Percentiles rank a stretch among this genome's conserved stretches.
Evolutionary conservation across 2,797 vertebrate species (phyloP).

Genomic region (Melanotaenia nigrans): DNA sequence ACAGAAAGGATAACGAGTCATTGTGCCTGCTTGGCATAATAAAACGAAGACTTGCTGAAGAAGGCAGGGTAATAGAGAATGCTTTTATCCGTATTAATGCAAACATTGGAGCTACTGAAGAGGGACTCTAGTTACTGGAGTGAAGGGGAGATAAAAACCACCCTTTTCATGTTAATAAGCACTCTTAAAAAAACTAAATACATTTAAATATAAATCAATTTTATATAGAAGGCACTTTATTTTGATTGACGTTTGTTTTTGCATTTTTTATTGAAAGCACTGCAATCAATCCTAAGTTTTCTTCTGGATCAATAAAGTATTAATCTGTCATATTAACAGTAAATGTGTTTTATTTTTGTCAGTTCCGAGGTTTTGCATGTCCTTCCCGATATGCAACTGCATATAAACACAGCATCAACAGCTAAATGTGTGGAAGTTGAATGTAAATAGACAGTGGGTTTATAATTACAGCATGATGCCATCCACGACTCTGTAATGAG

Average conservation of each 20-base stretch:
- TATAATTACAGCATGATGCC: slow-evolving; percentile 10
- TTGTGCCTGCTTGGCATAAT: not conserved
- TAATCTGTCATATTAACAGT: not conserved
- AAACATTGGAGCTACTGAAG: not conserved
- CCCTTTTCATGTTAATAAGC: not conserved
- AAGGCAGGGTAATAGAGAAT: not conserved
- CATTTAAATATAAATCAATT: not conserved
- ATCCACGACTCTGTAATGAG: slow-evolving; percentile 53
- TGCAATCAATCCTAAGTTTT: not conserved
- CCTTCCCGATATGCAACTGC: not conserved
- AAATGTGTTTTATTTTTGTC: not conserved
- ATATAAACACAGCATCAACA: not conserved
- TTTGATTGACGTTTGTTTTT: not conserved
- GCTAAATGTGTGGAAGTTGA: not conserved
- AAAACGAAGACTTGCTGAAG: not conserved
- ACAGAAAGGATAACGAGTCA: slow-evolving; percentile 2
- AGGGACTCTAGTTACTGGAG: not conserved
- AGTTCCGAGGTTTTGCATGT: not conserved
- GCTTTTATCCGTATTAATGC: not conserved
- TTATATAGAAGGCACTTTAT: not conserved
- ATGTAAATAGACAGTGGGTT: slow-evolving; percentile 7
- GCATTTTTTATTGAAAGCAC: not conserved
- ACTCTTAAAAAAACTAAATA: not conserved
- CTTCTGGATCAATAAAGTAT: not conserved
- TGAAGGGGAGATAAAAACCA: not conserved